A percentile compares a stretch with the other conserved stretches of the same genome.
Conservation (phyloP, 2,113 vertebrate genomes). For the Boulengeromyrus knoepffleri region DNA sequence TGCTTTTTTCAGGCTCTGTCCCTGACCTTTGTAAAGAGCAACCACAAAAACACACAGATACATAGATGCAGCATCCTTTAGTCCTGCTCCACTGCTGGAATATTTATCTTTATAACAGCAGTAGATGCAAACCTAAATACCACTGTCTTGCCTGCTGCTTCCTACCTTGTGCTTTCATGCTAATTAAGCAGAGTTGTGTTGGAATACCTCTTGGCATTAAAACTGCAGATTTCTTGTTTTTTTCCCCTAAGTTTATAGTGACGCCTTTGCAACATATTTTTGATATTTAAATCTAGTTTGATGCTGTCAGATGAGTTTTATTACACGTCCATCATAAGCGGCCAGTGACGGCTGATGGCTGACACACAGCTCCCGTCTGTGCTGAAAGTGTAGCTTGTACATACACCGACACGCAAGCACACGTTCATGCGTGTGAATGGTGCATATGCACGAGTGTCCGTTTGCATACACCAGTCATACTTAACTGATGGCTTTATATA, state of each 20-base stretch:
- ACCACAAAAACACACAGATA: constrained; percentile 22
- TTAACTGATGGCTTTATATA: neutral
- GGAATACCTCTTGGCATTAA: neutral
- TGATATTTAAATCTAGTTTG: neutral
- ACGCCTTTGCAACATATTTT: neutral
- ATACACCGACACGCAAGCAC: neutral
- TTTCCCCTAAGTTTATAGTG: neutral
- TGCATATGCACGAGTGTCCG: neutral
- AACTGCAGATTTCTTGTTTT: neutral
- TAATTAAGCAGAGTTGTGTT: neutral
- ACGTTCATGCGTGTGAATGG: neutral
- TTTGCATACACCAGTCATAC: neutral
- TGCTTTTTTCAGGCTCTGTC: constrained; percentile 40
- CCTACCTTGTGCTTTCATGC: neutral
- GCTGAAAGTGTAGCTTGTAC: neutral
- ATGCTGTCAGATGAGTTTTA: neutral
- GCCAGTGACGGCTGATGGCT: neutral
- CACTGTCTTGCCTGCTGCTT: neutral
- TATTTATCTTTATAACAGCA: neutral
- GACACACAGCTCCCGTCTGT: neutral
- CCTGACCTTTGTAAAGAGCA: constrained; percentile 25
- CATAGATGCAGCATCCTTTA: neutral
- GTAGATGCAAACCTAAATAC: neutral
- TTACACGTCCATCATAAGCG: neutral
- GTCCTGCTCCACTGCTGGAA: neutral